These are phyloP conservation scores for Plutomurus gul DNA, from an alignment of 1,140 invertebrate genomes.

Conservation along the genomic window DNA sequence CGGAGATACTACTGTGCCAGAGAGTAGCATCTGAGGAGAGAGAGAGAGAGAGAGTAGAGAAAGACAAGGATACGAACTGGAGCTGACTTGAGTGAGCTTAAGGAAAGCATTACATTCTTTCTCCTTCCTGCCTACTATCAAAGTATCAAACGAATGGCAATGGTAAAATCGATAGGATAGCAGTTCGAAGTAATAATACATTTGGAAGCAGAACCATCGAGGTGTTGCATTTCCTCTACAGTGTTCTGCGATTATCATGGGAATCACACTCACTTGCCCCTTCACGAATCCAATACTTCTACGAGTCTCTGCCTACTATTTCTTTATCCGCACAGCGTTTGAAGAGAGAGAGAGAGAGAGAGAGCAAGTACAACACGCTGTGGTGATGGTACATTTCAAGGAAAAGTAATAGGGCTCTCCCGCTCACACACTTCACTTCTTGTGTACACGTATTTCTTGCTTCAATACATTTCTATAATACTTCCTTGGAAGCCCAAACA, in stretches of 20 bases:
- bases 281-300: conserved; percentile 25
- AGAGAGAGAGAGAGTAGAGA: neutral
- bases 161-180: conserved; percentile 37
- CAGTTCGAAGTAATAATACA: conserved; percentile 36
- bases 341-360: too few relatives aligned
- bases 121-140: neutral
- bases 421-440: neutral
- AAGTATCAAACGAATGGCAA: conserved; percentile 8
- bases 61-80: neutral
- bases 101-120: conserved; percentile 9
- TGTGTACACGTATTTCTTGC: neutral
- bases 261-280: conserved; percentile 37
- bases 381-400: neutral
- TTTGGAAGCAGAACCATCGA: conserved; percentile 35
- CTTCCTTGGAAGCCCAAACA: too few relatives aligned
- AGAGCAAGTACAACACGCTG: too few relatives aligned
- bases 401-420: neutral
- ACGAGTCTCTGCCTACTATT: neutral
- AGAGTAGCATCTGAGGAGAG: neutral
- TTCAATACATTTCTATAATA: too few relatives aligned
- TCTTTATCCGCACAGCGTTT: too few relatives aligned
- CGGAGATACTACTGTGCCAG: too few relatives aligned
- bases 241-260: conserved; percentile 35
- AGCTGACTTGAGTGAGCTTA: conserved; percentile 1
- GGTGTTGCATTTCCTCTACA: conserved; percentile 34